Conservation (phyloP, 2,888 invertebrate genomes). For the Leptopterna dolabrata region DNA sequence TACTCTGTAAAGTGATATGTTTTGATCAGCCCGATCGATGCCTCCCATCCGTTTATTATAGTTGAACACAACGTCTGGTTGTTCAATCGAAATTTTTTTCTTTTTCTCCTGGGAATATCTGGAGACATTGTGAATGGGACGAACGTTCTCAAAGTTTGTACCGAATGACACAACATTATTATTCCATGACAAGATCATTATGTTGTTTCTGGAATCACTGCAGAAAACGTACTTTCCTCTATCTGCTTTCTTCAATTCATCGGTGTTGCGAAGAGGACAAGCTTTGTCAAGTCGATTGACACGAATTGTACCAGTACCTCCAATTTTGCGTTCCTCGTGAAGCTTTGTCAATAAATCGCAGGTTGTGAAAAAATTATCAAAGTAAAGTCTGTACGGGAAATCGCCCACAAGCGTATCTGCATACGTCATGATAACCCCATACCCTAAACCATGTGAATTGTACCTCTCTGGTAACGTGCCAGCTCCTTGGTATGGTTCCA, state of each 20-base stretch:
- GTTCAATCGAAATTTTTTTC: not conserved
- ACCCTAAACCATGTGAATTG: not conserved
- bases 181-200: slow-evolving; percentile 26
- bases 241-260: not conserved
- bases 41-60: slow-evolving; percentile 50
- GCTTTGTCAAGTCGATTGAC: not conserved
- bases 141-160: slow-evolving; percentile 8
- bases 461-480: not conserved
- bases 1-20: not conserved
- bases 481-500: slow-evolving; percentile 38
- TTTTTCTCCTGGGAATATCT: slow-evolving; percentile 1
- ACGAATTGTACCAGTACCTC: not conserved
- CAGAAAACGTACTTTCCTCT: not conserved
- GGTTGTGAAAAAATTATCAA: not conserved
- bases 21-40: slow-evolving; percentile 27
- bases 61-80: not conserved
- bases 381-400: not conserved
- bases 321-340: not conserved
- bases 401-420: not conserved
- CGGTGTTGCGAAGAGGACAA: not conserved
- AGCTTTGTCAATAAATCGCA: not conserved
- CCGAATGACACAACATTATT: slow-evolving; percentile 41
- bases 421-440: slow-evolving; percentile 3
- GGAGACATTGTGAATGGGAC: slow-evolving; percentile 10
- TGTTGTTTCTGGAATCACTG: not conserved